Percentiles rank a stretch among this genome's conserved stretches.
Evolutionary conservation across 2,888 invertebrate species (phyloP).

Genomic region (Oligia fasciuncula): DNA sequence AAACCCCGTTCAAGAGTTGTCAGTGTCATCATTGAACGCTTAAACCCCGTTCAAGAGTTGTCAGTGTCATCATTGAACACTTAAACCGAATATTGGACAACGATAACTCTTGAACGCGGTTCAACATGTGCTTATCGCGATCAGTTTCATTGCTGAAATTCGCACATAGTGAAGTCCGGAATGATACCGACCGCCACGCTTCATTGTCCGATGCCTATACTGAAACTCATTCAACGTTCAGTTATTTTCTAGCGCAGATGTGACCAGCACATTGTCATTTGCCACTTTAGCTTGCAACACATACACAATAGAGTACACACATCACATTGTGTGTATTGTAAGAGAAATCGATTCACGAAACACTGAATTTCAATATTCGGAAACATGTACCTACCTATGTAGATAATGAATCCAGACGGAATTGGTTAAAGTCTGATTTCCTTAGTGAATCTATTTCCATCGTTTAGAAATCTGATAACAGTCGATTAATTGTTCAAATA

Average conservation of each 20-base stretch:
- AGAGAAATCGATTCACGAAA: slow-evolving; percentile 49
- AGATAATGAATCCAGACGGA: slow-evolving; percentile 30
- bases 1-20: too few species aligned
- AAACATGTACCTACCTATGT: slow-evolving; percentile 8
- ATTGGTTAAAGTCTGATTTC: slow-evolving; percentile 40
- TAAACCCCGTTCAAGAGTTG: not conserved
- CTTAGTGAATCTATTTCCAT: slow-evolving; percentile 39
- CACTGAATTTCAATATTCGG: slow-evolving; percentile 32
- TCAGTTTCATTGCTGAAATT: not conserved
- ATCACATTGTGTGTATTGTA: slow-evolving; percentile 23
- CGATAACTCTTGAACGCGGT: not conserved
- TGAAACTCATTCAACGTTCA: slow-evolving; percentile 48
- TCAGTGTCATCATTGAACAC: not conserved
- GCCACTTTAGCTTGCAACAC: slow-evolving; percentile 18
- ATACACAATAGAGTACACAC: slow-evolving; percentile 30
- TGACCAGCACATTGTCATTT: slow-evolving; percentile 45
- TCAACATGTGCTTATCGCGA: not conserved
- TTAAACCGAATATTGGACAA: not conserved
- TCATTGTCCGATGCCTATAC: slow-evolving; percentile 32
- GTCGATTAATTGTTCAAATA: slow-evolving; percentile 21
- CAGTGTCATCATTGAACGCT: too few species aligned
- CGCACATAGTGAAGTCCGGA: slow-evolving; percentile 2
- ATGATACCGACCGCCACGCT: slow-evolving; percentile 11
- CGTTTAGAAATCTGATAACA: slow-evolving; percentile 45
- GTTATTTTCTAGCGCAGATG: slow-evolving; percentile 55